These are phyloP conservation scores for Epinephelus coioides DNA, from an alignment of 2,797 vertebrate species.

Conservation along the genomic window DNA sequence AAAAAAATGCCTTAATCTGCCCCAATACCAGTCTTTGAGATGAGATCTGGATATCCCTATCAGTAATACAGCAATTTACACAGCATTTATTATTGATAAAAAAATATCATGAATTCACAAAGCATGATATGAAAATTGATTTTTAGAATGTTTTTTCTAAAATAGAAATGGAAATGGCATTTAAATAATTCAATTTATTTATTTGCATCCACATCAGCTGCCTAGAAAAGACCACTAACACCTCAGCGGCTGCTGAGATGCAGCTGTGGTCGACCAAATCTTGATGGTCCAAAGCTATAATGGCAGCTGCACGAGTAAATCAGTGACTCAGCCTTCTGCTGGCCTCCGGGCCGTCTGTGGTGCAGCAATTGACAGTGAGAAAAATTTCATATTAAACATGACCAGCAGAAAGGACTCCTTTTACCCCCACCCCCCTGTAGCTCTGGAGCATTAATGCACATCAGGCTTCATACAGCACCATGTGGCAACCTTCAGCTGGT, in stretches of 20 bases:
- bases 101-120: not conserved
- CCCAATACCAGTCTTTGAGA: no score
- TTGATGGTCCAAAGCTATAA: not conserved
- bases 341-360: not conserved
- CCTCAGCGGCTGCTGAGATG: not conserved
- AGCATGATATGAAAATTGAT: not conserved
- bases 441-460: not conserved
- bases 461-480: not conserved
- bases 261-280: not conserved
- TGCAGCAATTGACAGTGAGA: not conserved
- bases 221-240: not conserved
- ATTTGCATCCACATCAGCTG: not conserved
- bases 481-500: conserved; percentile 13
- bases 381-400: not conserved
- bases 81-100: not conserved
- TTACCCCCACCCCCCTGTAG: no score
- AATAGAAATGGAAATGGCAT: not conserved
- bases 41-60: no score
- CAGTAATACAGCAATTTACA: no score
- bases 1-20: no score
- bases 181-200: not conserved
- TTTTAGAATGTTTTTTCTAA: not conserved
- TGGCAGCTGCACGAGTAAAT: not conserved
- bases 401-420: not conserved
- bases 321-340: not conserved